These are phyloP conservation scores for Tamias sibiricus DNA, from an alignment of 2,113 vertebrate species.

Conservation along the genomic window DNA sequence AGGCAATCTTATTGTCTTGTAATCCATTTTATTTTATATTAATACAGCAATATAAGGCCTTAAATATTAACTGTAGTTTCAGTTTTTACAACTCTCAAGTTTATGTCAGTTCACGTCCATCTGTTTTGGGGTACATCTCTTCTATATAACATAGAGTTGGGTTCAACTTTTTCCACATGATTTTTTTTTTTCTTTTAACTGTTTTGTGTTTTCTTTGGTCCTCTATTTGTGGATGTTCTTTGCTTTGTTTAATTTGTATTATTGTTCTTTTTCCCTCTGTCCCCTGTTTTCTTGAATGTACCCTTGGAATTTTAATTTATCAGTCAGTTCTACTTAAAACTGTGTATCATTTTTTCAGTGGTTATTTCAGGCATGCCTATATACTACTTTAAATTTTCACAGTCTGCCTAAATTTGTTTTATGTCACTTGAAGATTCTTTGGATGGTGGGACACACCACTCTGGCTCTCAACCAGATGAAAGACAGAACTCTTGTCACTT, in stretches of 20 bases:
- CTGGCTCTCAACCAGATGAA: background rate
- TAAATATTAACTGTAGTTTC: background rate
- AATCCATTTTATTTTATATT: background rate
- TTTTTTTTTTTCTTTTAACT: too few relatives aligned
- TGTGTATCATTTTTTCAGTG: too few relatives aligned
- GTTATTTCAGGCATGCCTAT: rapidly evolving
- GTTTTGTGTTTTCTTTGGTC: background rate
- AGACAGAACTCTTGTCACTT: background rate
- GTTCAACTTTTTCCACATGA: background rate
- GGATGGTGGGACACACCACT: background rate
- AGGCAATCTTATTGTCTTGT: background rate
- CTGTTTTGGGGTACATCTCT: background rate
- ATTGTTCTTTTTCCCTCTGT: background rate
- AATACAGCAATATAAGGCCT: background rate
- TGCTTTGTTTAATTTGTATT: background rate
- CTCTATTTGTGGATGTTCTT: background rate
- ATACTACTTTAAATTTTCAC: background rate
- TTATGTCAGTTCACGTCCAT: background rate
- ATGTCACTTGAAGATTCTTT: background rate
- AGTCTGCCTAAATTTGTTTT: background rate
- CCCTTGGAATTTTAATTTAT: background rate
- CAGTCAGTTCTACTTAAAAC: background rate
- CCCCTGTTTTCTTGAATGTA: background rate
- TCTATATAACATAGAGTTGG: background rate
- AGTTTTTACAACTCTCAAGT: background rate